Conservation (phyloP, 2,113 vertebrate genomes). For the Rhinichthys klamathensis region DNA sequence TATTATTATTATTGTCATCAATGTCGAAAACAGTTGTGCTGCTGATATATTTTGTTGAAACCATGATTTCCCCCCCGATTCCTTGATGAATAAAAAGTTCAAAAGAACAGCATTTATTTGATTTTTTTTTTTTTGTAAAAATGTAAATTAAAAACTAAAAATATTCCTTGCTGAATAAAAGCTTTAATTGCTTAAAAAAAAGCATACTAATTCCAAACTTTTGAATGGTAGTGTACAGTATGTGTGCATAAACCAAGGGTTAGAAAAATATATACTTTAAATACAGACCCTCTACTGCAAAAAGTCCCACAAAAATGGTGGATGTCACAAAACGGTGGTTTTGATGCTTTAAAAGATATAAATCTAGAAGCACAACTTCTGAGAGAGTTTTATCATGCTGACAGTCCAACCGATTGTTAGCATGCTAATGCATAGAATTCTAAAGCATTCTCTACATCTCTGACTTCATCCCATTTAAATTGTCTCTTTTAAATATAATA, state of each 20-base stretch:
- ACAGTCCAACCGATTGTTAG: neutral
- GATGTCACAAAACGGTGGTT: neutral
- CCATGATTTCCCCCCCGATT: neutral
- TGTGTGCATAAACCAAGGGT: neutral
- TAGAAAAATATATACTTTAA: neutral
- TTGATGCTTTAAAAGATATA: neutral
- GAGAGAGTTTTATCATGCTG: neutral
- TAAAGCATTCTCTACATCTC: neutral
- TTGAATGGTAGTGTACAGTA: neutral
- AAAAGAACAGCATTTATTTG: neutral
- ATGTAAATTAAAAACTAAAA: too few relatives aligned
- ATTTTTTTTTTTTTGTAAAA: neutral
- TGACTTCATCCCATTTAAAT: neutral
- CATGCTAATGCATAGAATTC: neutral
- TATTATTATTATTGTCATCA: neutral
- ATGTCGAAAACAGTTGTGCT: neutral
- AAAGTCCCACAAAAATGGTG: neutral
- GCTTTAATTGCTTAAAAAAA: neutral
- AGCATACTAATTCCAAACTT: neutral
- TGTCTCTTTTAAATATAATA: neutral
- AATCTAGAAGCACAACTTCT: neutral
- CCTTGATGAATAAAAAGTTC: neutral
- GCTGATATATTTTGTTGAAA: neutral
- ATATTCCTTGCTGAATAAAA: neutral
- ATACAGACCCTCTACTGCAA: neutral